Evolutionary conservation across 2,797 vertebrate genomes (phyloP).

Genomic region (Gymnothorax reevesii): DNA sequence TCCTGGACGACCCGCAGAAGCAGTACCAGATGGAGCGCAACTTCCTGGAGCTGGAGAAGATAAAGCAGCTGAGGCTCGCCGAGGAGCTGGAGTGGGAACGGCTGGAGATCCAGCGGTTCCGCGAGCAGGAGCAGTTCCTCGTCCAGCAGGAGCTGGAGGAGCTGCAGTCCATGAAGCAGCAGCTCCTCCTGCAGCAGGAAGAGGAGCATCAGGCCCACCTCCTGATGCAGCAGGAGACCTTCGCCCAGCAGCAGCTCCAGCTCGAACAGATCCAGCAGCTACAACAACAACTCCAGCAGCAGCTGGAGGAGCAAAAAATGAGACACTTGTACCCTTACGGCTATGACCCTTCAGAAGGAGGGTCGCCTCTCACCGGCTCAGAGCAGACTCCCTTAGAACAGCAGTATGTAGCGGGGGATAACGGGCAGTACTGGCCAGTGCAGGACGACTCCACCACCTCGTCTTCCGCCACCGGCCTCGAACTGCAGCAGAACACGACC

Average conservation of each 20-base stretch:
- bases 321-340: slow-evolving; percentile 78
- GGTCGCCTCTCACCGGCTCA: slow-evolving; percentile 67
- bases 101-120: slow-evolving; percentile 95
- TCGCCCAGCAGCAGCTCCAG: slow-evolving; percentile 92
- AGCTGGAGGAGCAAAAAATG: slow-evolving; percentile 91
- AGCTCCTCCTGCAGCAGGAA: slow-evolving; percentile 93
- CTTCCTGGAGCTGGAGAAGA: slow-evolving; percentile 93
- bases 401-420: slow-evolving; percentile 66
- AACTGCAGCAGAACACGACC: slow-evolving; percentile 71
- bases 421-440: slow-evolving; percentile 72
- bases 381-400: slow-evolving; percentile 72
- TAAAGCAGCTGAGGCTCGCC: slow-evolving; percentile 94
- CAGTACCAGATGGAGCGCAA: slow-evolving; percentile 94
- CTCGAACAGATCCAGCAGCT: slow-evolving; percentile 96
- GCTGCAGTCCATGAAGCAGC: slow-evolving; percentile 94
- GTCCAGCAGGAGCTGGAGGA: slow-evolving; percentile 97
- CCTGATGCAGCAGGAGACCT: slow-evolving; percentile 94
- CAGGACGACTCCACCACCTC: slow-evolving; percentile 70
- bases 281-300: slow-evolving; percentile 93
- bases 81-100: slow-evolving; percentile 98
- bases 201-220: slow-evolving; percentile 96
- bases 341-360: slow-evolving; percentile 71
- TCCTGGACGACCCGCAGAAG: slow-evolving; percentile 89
- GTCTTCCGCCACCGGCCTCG: slow-evolving; percentile 69
- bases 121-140: slow-evolving; percentile 96